Evolutionary conservation across 2,888 invertebrate species (phyloP), one percentile per base, ranked within the genome.

Genomic region (Argyra leucocephala): DNA sequence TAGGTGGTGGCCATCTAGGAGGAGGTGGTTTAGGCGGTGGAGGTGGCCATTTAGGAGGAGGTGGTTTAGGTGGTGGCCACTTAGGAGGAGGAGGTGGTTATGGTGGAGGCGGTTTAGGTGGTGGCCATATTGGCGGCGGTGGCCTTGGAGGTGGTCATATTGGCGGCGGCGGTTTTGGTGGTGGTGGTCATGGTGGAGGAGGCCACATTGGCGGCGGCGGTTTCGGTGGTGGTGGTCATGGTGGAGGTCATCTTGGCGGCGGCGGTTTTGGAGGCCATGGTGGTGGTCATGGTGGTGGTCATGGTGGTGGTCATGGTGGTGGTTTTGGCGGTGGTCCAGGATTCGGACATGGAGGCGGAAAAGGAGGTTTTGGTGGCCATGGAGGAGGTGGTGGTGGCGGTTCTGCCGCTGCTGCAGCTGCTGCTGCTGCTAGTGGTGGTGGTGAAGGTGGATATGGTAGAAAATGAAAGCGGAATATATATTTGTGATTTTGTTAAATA

Each of bases 321-420:
- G 64, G 63, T 18, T 18, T 63, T 2, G 62, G 66, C 18, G 48
- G 63, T 62, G 64, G 62, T 24, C 59, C 64, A 22, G 61, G 23
- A 18, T 10, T 10, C 21, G 60, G 63, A 2, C 61, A 60, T 37
- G 59, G 64, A n/a, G 62, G 60, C 12, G 36, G 61, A 10, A 23
- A 61, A 3, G 67, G 67, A 57, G 68, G 65, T 9, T 21, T 37
- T 64, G 64, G 65, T 7, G 26, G 64, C 4, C 57, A 57, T 22
- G 65, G 64, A 18, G 61, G 61, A 18, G 61, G 61, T 63, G 61
- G 64, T 22, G 63, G 31, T 57, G 64, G 48, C 26, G 57, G 18
- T 60, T 58, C n/a, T 26, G 65, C 37, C 10, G 57, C 26, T 5
- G 57, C 26, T 57, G 67, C 63, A 3, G 22, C 22, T 2, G 63